Percentiles rank a stretch among this genome's conserved stretches.
Evolutionary conservation across 1,140 invertebrate genomes (phyloP).

Genomic region (Sesamia nonagrioides): DNA sequence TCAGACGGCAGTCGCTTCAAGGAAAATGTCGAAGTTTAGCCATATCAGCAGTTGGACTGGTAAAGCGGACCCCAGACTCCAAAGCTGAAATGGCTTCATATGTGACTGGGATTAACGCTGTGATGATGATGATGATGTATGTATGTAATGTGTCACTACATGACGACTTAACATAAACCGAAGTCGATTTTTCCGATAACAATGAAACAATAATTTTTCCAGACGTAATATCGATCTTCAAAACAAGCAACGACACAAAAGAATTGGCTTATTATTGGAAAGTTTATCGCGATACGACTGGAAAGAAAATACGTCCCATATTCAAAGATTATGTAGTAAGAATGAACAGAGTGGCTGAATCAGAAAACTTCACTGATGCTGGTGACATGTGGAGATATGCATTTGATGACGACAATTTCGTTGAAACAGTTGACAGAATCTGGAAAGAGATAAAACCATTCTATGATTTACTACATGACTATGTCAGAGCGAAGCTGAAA

Average conservation of each 20-base stretch:
- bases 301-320: conserved; percentile 88
- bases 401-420: conserved; percentile 88
- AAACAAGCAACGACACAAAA: conserved; percentile 83
- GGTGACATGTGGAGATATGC: conserved; percentile 89
- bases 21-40: no score
- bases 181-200: background rate
- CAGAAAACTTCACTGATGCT: conserved; percentile 88
- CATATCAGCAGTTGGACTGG: no score
- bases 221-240: conserved; percentile 80
- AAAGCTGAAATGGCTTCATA: no score
- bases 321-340: conserved; percentile 89
- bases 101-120: no score
- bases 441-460: conserved; percentile 93
- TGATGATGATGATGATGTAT: no score
- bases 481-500: conserved; percentile 91
- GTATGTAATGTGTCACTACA: background rate
- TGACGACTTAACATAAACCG: background rate
- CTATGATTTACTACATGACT: conserved; percentile 93
- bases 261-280: conserved; percentile 89
- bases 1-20: no score
- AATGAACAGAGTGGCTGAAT: conserved; percentile 89
- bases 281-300: conserved; percentile 88
- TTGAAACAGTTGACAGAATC: conserved; percentile 87
- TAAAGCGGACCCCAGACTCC: no score
- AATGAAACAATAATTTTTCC: conserved; percentile 56